A percentile compares a stretch with the other conserved stretches of the same genome.
These are phyloP conservation scores for Artemia franciscana DNA, from an alignment of 1,140 invertebrate genomes.

Conservation along the genomic window DNA sequence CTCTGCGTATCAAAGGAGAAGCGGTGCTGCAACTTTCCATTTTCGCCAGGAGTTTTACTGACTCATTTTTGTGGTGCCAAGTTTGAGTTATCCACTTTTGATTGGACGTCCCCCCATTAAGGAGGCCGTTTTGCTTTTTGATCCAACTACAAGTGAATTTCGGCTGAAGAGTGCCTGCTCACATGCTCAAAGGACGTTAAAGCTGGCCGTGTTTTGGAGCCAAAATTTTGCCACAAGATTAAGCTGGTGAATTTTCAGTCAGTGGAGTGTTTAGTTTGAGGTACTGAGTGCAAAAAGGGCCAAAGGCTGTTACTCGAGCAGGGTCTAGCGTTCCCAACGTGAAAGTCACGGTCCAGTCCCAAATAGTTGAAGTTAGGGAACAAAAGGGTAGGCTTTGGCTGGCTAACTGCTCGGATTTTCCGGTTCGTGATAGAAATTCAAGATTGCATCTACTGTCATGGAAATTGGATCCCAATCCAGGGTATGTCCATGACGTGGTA, in stretches of 20 bases:
- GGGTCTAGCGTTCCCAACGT: too few species aligned
- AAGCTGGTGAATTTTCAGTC: neutral
- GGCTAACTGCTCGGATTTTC: too few species aligned
- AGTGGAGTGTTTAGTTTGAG: neutral
- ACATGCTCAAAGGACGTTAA: neutral
- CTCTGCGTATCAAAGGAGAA: neutral
- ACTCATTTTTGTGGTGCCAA: neutral
- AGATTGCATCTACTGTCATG: too few species aligned
- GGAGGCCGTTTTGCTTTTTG: neutral
- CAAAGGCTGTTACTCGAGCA: too few species aligned
- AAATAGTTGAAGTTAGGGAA: too few species aligned
- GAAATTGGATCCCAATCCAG: too few species aligned
- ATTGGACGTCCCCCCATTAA: neutral
- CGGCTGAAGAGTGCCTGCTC: too few species aligned
- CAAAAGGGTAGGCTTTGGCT: too few species aligned
- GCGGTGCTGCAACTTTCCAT: neutral
- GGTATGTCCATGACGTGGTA: too few species aligned
- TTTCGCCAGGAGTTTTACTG: neutral
- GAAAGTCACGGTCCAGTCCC: too few species aligned
- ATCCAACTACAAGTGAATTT: neutral
- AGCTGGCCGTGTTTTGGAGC: neutral
- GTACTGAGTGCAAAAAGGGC: too few species aligned
- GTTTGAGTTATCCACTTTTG: neutral
- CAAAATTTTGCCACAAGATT: neutral
- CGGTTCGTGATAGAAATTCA: too few species aligned